These are phyloP conservation scores for Callaeas wilsoni DNA, from an alignment of 2,113 vertebrate species.

Conservation along the genomic window DNA sequence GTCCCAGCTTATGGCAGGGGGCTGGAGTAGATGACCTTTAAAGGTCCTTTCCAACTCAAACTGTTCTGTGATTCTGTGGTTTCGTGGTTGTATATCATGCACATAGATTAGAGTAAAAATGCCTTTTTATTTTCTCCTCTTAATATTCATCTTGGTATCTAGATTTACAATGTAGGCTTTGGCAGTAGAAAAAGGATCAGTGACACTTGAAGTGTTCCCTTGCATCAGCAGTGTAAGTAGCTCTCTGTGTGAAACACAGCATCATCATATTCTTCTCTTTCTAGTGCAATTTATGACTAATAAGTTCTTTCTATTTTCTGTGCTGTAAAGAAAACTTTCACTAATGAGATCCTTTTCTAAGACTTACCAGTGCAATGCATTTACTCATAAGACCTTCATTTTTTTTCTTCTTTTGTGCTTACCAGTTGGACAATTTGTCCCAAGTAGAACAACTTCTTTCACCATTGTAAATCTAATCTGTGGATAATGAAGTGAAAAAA, in stretches of 20 bases:
- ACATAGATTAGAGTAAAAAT: neutral
- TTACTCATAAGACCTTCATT: neutral
- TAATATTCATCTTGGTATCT: neutral
- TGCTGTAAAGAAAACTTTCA: neutral
- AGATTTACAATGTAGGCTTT: neutral
- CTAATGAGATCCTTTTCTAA: neutral
- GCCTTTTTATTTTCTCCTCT: neutral
- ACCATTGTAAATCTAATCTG: neutral
- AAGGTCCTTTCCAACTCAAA: neutral
- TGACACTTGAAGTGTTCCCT: neutral
- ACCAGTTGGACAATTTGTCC: neutral
- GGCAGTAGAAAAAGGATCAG: neutral
- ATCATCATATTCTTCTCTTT: neutral
- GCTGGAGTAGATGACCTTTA: neutral
- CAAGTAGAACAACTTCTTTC: neutral
- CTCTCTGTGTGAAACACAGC: neutral
- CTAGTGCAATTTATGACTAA: neutral
- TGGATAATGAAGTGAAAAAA: neutral
- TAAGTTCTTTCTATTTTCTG: neutral
- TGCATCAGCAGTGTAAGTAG: neutral
- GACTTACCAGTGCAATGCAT: neutral
- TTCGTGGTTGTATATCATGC: fast-evolving
- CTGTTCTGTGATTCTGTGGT: neutral
- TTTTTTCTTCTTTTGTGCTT: neutral
- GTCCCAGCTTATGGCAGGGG: fast-evolving